Evolutionary conservation across 1,140 invertebrate species (phyloP).

Genomic region (Coenobita brevimanus): DNA sequence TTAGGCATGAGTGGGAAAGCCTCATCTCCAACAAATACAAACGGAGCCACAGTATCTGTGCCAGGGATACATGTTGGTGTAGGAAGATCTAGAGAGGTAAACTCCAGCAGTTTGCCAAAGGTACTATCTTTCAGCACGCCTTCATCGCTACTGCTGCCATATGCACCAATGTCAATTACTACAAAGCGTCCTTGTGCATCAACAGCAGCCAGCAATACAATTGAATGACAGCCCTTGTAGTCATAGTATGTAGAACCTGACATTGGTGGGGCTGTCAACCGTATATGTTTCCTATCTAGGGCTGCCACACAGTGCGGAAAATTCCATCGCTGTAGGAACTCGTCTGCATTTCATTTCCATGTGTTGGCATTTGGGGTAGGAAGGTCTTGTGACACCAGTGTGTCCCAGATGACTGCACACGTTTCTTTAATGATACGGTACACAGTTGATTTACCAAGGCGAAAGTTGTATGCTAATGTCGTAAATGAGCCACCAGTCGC

Average conservation of each 20-base stretch:
- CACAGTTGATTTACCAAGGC: too few relatives aligned
- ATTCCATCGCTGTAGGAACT: background rate
- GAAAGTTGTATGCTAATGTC: too few relatives aligned
- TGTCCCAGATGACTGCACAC: too few relatives aligned
- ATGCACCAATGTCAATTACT: too few relatives aligned
- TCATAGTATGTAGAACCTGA: background rate
- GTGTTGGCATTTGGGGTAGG: too few relatives aligned
- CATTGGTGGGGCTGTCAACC: background rate
- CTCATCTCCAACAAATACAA: slow-evolving; percentile 19
- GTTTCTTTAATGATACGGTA: too few relatives aligned
- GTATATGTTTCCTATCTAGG: slow-evolving; percentile 9
- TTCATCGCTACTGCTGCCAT: background rate
- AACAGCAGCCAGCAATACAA: background rate
- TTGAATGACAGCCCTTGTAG: background rate
- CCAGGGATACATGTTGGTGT: background rate
- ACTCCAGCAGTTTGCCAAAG: background rate
- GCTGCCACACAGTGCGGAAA: background rate
- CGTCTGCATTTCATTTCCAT: background rate
- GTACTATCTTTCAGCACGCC: background rate
- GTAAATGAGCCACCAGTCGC: too few relatives aligned
- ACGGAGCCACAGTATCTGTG: background rate
- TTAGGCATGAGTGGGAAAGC: slow-evolving; percentile 1
- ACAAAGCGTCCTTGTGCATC: background rate
- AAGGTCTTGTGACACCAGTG: too few relatives aligned
- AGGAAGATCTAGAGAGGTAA: background rate